Percentiles rank a stretch among this genome's conserved stretches.
These are phyloP conservation scores for Glossophaga mutica DNA, from an alignment of 2,797 vertebrate genomes.

Conservation along the genomic window DNA sequence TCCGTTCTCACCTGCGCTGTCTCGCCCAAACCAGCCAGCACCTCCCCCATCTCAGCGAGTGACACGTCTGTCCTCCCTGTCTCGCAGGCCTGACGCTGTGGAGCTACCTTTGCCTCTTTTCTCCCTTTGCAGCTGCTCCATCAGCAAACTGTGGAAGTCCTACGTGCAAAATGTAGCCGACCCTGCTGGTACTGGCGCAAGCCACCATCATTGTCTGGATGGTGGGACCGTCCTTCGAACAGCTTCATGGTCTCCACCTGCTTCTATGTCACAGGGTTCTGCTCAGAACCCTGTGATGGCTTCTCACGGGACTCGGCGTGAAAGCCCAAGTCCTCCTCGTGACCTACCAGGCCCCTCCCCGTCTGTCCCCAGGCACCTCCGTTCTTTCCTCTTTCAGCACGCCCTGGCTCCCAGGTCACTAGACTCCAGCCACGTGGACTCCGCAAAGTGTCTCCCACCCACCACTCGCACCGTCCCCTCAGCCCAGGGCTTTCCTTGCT, in stretches of 20 bases:
- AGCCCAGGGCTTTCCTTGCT: not conserved
- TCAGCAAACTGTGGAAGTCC: not conserved
- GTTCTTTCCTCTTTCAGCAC: too few species aligned
- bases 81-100: not conserved
- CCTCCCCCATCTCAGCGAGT: not conserved
- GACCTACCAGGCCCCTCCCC: fast-evolving
- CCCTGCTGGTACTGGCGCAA: not conserved
- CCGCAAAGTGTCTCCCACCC: fast-evolving
- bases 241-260: not conserved
- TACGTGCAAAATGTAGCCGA: not conserved
- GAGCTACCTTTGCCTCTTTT: fast-evolving
- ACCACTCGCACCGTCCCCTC: fast-evolving
- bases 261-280: not conserved
- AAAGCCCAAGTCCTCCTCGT: not conserved
- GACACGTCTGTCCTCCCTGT: not conserved
- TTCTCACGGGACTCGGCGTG: not conserved
- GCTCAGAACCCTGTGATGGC: not conserved
- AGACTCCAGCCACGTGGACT: fast-evolving
- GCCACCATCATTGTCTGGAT: fast-evolving
- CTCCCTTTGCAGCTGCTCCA: not conserved
- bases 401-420: not conserved
- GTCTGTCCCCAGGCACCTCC: too few species aligned
- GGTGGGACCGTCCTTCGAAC: fast-evolving
- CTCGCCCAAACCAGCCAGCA: not conserved
- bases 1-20: not conserved